Evolutionary conservation across 2,113 vertebrate genomes (phyloP).

Genomic region (Barbus barbus): DNA sequence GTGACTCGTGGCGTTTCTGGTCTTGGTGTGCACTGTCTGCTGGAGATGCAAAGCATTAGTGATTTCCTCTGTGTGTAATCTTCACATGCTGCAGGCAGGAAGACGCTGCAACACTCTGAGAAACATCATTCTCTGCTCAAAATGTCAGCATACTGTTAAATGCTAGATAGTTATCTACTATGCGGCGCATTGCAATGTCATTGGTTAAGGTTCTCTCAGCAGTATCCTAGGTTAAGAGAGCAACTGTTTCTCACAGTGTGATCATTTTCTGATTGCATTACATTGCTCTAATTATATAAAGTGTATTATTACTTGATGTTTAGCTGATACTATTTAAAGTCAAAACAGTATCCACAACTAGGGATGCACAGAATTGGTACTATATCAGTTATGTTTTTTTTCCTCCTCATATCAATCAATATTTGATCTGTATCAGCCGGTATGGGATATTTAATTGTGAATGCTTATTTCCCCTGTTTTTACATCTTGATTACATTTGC

Average conservation of each 20-base stretch:
- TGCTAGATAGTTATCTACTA: background rate
- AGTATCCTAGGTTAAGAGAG: background rate
- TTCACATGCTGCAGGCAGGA: conserved; percentile 29
- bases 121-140: background rate
- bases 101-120: conserved; percentile 8
- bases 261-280: background rate
- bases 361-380: background rate
- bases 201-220: background rate
- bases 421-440: background rate
- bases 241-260: background rate
- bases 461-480: background rate
- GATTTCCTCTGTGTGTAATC: conserved; percentile 51
- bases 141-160: background rate
- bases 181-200: no score
- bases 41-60: conserved; percentile 10
- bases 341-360: background rate
- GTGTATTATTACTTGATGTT: background rate
- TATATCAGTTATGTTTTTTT: background rate
- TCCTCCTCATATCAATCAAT: background rate
- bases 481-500: background rate
- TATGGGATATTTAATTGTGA: background rate
- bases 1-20: no score
- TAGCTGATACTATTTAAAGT: background rate
- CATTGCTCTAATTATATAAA: background rate
- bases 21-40: no score